Evolutionary conservation across 2,888 invertebrate species (phyloP), one percentile per base, ranked within the genome.

Genomic region (Sthenelais limicola): DNA sequence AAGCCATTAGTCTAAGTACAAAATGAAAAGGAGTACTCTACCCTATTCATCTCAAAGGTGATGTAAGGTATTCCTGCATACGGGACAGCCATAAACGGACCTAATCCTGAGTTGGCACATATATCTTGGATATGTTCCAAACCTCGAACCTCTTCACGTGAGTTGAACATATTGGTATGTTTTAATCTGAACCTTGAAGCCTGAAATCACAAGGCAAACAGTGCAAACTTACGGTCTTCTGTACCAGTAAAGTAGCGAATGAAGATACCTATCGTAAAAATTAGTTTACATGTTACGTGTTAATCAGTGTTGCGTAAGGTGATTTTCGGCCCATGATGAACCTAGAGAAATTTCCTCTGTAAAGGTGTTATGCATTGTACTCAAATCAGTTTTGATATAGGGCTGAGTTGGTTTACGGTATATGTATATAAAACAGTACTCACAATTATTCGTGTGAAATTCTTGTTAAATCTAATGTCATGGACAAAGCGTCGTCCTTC

Each of bases 1-100:
- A n/a, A n/a, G n/a, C n/a, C n/a, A n/a, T n/a, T n/a, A n/a, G n/a
- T n/a, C n/a, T n/a, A n/a, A n/a, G n/a, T n/a, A n/a, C n/a, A n/a
- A n/a, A n/a, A n/a, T n/a, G n/a, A n/a, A n/a, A n/a, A n/a, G n/a
- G n/a, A n/a, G n/a, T n/a, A n/a, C n/a, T n/a, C 49, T 67, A 49
- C 67, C 26, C 43, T 67, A 48, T 67, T 67, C 49, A 47, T 49
- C 67, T 67, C 67, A 32, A 28, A 67, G 47, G 67, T 67, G 48
- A 67, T 47, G 48, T 67, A 67, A 9, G 49, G 49, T 2, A 62
- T 38, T 18, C 67, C 49, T 2, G 48, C 49, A 30, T 48, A 67
- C 26, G 67, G 67, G 7, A 67, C 30, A 21, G 32, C 47, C 48
- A 28, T 49, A 4, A 12, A 32, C 3, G 24, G 15, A 9, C 67